Conservation (phyloP, 2,888 invertebrate genomes). For the Spisula solida region DNA sequence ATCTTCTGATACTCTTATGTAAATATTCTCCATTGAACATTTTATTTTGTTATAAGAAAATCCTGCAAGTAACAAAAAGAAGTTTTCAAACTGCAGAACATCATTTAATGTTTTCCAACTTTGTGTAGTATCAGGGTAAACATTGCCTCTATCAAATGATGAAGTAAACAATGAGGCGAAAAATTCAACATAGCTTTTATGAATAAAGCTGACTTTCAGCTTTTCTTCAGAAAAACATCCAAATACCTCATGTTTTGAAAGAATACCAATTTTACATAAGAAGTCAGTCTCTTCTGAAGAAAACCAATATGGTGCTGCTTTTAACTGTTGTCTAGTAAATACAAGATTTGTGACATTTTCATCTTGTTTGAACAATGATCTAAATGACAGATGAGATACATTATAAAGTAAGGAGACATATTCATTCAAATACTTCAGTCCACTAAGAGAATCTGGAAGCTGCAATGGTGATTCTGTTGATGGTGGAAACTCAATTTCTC, state of each 20-base stretch:
- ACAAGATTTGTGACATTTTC: not conserved
- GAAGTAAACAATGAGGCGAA: too few species aligned
- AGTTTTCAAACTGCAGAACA: not conserved
- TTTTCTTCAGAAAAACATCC: not conserved
- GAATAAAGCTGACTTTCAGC: too few species aligned
- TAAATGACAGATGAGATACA: not conserved
- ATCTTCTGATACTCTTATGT: not conserved
- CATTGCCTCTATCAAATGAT: too few species aligned
- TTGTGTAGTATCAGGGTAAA: not conserved
- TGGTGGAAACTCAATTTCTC: too few species aligned
- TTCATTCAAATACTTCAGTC: not conserved
- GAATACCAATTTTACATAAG: too few species aligned
- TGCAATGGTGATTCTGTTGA: too few species aligned
- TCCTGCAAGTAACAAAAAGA: not conserved
- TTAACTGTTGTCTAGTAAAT: not conserved
- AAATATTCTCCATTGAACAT: not conserved
- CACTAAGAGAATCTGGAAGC: not conserved
- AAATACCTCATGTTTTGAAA: not conserved
- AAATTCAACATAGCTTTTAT: not conserved
- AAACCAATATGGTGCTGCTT: not conserved
- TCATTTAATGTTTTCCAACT: not conserved
- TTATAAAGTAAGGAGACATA: not conserved
- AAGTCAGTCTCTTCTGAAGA: not conserved
- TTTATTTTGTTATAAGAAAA: not conserved
- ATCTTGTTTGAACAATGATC: too few species aligned